Evolutionary conservation across 2,797 vertebrate genomes (phyloP).

Genomic region (Mormyrops attenuatus): DNA sequence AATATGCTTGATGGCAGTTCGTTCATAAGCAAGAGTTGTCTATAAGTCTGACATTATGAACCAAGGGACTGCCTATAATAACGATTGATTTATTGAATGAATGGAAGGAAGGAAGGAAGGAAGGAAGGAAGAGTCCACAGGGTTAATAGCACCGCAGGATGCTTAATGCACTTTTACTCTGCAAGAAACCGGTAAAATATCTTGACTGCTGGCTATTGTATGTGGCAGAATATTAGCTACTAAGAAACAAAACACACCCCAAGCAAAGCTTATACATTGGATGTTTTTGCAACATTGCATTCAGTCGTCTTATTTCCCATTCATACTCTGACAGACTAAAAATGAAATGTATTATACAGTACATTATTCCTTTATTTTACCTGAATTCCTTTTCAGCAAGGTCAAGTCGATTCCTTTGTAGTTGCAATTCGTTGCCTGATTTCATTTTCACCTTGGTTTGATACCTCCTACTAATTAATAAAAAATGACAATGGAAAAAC

Average conservation of each 20-base stretch:
- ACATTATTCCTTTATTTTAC: background rate
- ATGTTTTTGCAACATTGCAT: background rate
- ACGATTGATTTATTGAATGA: too few species aligned
- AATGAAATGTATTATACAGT: background rate
- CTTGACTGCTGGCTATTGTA: background rate
- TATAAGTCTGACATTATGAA: too few species aligned
- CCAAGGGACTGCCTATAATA: too few species aligned
- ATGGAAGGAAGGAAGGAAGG: too few species aligned
- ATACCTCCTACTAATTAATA: background rate
- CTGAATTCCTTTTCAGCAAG: background rate
- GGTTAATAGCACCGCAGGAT: too few species aligned
- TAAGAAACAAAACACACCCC: background rate
- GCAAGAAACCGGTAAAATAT: background rate
- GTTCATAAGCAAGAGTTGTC: too few species aligned
- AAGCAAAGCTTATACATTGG: background rate
- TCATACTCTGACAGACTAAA: background rate
- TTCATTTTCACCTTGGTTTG: background rate
- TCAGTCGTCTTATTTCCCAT: background rate
- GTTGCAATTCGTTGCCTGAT: background rate
- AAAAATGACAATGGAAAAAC: background rate
- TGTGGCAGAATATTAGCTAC: background rate
- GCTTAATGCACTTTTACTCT: background rate
- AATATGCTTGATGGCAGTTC: too few species aligned
- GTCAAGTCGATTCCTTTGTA: background rate
- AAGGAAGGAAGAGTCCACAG: too few species aligned